Percentiles rank a stretch among this genome's conserved stretches.
These are phyloP conservation scores for Podarcis siculus DNA, from an alignment of 2,797 vertebrate genomes.

Conservation along the genomic window DNA sequence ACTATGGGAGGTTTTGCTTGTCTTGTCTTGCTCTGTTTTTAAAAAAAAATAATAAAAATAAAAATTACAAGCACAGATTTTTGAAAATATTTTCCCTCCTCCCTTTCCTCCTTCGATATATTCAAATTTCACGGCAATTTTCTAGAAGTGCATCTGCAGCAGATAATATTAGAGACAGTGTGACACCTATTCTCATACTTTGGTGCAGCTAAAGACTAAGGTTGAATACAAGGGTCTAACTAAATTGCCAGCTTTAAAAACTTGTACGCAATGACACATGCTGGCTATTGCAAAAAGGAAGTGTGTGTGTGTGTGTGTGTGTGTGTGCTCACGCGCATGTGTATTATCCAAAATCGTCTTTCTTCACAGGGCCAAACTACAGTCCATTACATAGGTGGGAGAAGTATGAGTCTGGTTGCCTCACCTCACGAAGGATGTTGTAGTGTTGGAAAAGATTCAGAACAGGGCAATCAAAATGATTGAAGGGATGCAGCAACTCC, in stretches of 20 bases:
- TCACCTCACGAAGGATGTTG: too few relatives aligned
- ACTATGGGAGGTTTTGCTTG: conserved; percentile 44
- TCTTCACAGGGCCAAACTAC: background rate
- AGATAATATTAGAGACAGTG: conserved; percentile 44
- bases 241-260: conserved; percentile 68
- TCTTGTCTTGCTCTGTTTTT: conserved; percentile 12
- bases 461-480: too few relatives aligned
- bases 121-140: conserved; percentile 67
- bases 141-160: conserved; percentile 40
- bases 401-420: background rate
- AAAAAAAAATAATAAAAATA: conserved; percentile 37
- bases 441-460: too few relatives aligned
- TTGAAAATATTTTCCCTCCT: conserved; percentile 52
- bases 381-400: background rate
- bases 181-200: conserved; percentile 45
- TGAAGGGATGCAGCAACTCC: too few relatives aligned
- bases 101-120: conserved; percentile 62
- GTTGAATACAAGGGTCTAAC: conserved; percentile 74
- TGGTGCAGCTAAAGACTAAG: conserved; percentile 62
- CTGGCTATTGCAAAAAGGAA: background rate
- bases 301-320: background rate
- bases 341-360: background rate
- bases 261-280: conserved; percentile 1
- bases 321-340: too few relatives aligned
- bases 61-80: conserved; percentile 34